A percentile compares a stretch with the other conserved stretches of the same genome.
Evolutionary conservation across 2,113 vertebrate genomes (phyloP).

Genomic region (Enhydra lutris): DNA sequence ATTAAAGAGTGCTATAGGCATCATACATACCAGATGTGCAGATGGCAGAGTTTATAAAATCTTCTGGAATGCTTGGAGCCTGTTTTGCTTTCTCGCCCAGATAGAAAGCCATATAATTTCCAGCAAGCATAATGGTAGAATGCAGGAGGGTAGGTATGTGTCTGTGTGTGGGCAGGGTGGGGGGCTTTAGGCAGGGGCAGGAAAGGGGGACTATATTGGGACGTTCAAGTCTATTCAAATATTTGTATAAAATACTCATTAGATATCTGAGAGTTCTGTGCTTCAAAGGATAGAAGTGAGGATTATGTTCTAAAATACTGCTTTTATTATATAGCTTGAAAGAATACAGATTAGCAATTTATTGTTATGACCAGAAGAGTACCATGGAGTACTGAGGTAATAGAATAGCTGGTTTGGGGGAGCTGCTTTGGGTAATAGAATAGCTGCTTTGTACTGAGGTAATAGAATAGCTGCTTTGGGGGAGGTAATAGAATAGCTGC

Average conservation of each 20-base stretch:
- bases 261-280: neutral
- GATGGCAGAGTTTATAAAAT: conserved; percentile 47
- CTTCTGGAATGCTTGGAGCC: conserved; percentile 30
- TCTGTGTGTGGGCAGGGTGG: neutral
- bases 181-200: neutral
- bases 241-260: neutral
- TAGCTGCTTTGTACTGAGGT: neutral
- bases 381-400: neutral
- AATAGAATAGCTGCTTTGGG: neutral
- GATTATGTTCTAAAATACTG: neutral
- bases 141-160: neutral
- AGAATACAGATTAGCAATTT: neutral
- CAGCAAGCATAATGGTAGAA: conserved; percentile 3
- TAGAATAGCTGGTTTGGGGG: neutral
- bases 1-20: conserved; percentile 31
- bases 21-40: conserved; percentile 45
- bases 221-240: neutral
- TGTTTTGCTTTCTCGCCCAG: conserved; percentile 22
- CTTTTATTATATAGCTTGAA: neutral
- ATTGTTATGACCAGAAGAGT: neutral
- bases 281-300: neutral
- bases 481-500: no score
- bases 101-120: conserved; percentile 44
- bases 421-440: neutral
- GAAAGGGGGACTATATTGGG: neutral